Percentiles rank a stretch among this genome's conserved stretches.
These are phyloP conservation scores for Podotricha telesiphe DNA, from an alignment of 2,888 invertebrate genomes.

Conservation along the genomic window DNA sequence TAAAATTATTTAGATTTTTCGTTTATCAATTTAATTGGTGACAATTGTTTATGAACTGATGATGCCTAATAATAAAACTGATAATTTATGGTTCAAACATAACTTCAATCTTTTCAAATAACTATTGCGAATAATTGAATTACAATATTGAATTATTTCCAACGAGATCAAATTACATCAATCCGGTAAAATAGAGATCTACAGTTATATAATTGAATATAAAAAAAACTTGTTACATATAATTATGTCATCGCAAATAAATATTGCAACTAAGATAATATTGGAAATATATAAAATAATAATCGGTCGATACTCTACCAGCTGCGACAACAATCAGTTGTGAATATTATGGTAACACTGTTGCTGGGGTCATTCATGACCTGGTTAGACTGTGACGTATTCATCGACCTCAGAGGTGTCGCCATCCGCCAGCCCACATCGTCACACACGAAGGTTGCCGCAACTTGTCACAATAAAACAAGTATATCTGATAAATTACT, in stretches of 20 bases:
- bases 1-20: too few species aligned
- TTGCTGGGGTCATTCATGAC: constrained; percentile 52
- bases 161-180: too few species aligned
- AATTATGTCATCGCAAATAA: too few species aligned
- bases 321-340: constrained; percentile 36
- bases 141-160: too few species aligned
- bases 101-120: too few species aligned
- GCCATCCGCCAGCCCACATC: constrained; percentile 43
- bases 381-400: constrained; percentile 71
- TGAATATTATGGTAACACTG: constrained; percentile 23
- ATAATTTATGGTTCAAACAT: too few species aligned
- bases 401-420: constrained; percentile 60
- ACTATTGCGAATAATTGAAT: too few species aligned
- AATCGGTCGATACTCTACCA: constrained; percentile 12
- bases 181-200: background rate
- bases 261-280: background rate
- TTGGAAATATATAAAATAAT: constrained; percentile 25
- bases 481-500: constrained; percentile 14
- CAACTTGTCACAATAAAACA: constrained; percentile 51
- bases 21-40: too few species aligned
- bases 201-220: too few species aligned
- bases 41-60: too few species aligned
- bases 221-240: too few species aligned
- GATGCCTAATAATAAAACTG: too few species aligned
- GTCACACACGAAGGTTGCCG: constrained; percentile 60